phyloP scores from a whole-genome alignment of 2,797 vertebrate genomes.

The Mormyrops boulengeri region DNA sequence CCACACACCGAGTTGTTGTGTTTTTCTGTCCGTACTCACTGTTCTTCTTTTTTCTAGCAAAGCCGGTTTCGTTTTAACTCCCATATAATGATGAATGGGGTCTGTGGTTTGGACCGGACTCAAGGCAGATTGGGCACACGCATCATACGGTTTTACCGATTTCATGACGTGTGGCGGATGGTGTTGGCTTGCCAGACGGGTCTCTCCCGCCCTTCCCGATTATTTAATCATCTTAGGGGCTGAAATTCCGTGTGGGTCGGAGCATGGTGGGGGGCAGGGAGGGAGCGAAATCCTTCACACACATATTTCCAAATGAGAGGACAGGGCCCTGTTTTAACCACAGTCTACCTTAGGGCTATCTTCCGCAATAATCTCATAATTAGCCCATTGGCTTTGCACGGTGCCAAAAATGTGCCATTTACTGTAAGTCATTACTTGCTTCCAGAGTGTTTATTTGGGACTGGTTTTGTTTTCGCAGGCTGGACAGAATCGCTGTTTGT shows the following conservation, averaged over 20 bases:
- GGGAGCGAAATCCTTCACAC: conserved; percentile 18
- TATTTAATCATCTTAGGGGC: conserved; percentile 26
- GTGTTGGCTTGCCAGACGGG: conserved; percentile 27
- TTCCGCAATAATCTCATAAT: conserved; percentile 45
- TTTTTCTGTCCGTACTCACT: conserved; percentile 27
- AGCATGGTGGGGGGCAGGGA: not conserved
- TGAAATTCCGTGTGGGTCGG: conserved; percentile 32
- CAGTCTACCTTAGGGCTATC: conserved; percentile 34
- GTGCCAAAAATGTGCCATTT: conserved; percentile 44
- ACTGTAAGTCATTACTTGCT: conserved; percentile 33
- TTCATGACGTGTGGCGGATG: conserved; percentile 52
- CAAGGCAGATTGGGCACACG: conserved; percentile 11
- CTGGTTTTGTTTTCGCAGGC: conserved; percentile 37
- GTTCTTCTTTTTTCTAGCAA: conserved; percentile 39
- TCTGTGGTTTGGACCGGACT: conserved; percentile 48
- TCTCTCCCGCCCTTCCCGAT: conserved; percentile 27
- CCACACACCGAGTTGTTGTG: conserved; percentile 41
- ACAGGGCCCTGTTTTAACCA: not conserved
- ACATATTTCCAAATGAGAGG: conserved; percentile 22
- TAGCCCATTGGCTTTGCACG: conserved; percentile 25
- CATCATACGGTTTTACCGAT: conserved; percentile 48
- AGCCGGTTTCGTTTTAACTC: conserved; percentile 49
- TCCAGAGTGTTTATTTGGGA: conserved; percentile 40
- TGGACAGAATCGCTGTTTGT: conserved; percentile 34
- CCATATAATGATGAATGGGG: conserved; percentile 55